Conservation (phyloP, 1,140 invertebrate species). For the Drosophila pseudoananassae region DNA sequence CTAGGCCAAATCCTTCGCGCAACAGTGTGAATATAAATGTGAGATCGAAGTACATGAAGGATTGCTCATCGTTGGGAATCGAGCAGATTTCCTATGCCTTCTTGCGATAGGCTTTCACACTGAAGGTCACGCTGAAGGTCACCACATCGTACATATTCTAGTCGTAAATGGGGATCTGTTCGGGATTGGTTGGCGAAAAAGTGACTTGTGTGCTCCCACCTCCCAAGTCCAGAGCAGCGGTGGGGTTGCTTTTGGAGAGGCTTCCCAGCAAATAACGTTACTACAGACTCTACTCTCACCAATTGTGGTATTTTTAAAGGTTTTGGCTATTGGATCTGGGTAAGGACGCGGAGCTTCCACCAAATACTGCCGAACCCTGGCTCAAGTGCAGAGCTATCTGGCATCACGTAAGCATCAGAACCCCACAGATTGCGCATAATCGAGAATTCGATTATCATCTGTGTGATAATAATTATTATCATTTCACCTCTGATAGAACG, state of each 20-base stretch:
- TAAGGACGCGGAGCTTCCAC: too few relatives aligned
- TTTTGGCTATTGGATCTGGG: too few relatives aligned
- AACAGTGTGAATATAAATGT: constrained; percentile 93
- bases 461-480: too few relatives aligned
- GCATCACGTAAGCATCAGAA: too few relatives aligned
- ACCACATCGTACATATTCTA: constrained; percentile 88
- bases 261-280: constrained; percentile 88
- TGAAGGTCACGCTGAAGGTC: constrained; percentile 87
- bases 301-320: too few relatives aligned
- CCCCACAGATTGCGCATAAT: too few relatives aligned
- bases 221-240: constrained; percentile 95
- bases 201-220: constrained; percentile 96
- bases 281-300: too few relatives aligned
- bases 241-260: constrained; percentile 86
- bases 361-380: too few relatives aligned
- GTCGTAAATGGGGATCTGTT: constrained; percentile 79
- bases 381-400: too few relatives aligned
- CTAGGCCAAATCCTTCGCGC: constrained; percentile 93
- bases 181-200: constrained; percentile 84
- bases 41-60: constrained; percentile 96
- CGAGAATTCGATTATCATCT: too few relatives aligned
- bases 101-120: constrained; percentile 88
- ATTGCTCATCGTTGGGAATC: constrained; percentile 91
- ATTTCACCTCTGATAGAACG: too few relatives aligned
- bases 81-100: constrained; percentile 87